Base-by-base conservation (phyloP, 1,140 invertebrate species). In the Monomorium pharaonis region DNA sequence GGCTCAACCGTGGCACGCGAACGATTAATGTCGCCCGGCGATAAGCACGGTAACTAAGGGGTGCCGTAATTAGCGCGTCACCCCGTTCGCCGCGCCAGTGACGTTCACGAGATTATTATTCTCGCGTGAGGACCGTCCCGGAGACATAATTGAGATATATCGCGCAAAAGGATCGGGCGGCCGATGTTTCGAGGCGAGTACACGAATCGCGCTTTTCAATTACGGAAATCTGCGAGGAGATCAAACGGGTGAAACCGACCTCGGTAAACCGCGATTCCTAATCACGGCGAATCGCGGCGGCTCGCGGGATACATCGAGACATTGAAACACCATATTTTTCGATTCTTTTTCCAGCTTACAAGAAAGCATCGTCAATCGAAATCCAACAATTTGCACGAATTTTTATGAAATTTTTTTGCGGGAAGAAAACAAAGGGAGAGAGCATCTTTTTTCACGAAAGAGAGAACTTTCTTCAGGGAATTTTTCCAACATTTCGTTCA, bases 11-110 rank as follows among this genome's bases (percentile, higher is more conserved):
- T 44, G 70, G 72, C 70, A 84, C 58, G 83, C 74, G 62, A 84
- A 30, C 83, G 58, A 86, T 70, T 85, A 86, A 70, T 74, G 80
- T 63, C 65, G 54, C 27, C 44, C 65, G 69, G 67, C 30, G 60
- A 85, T 65, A 87, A 67, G 70, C 83, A 63, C 81, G 80, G 51
- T 67, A 84, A 84, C 67, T 84, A 84, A 70, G 80, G n/a, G 80
- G 65, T 60, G 85, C 72, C 81, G 67, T 62, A 86, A 84, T 85
- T 83, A 80, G 77, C 80, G 30, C 85, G 81, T 60, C 81, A 37
- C 21, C 16, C 44, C 58, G 2, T 27, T 60, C n/a, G 30, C 21
- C 54, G 54, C 14, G 42, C 56, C 56, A 74, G 56, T 67, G 51
- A 74, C 37, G 74, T 84, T 14, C 74, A 63, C 58, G 74, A n/a